Evolutionary conservation across 23 tunicate species (phyloP).

Genomic region (Styela clava): DNA sequence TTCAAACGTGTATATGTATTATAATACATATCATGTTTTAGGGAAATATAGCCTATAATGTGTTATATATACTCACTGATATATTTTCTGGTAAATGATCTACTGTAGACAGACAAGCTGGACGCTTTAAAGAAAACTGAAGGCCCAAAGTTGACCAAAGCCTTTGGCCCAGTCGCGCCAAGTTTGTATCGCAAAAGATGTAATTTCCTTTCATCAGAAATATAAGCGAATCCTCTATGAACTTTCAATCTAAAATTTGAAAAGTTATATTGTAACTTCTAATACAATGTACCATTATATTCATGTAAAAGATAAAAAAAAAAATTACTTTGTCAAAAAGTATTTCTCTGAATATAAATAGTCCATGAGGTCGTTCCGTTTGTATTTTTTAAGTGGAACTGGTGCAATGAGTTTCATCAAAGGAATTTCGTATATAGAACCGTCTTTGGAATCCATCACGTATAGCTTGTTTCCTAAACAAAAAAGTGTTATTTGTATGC

Average conservation of each 20-base stretch:
- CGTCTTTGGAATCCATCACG: not conserved
- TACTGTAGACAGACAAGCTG: slow-evolving; percentile 35
- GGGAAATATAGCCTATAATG: no score
- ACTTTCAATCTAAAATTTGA: slow-evolving; percentile 41
- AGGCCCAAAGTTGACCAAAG: slow-evolving; percentile 42
- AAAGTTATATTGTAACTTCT: no score
- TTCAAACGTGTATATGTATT: no score
- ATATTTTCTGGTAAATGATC: slow-evolving; percentile 1
- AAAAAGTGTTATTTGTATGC: not conserved
- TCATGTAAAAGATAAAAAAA: no score
- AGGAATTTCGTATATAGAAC: not conserved
- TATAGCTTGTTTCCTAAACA: not conserved
- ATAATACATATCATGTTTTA: no score
- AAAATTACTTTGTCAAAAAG: not conserved
- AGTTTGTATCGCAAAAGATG: slow-evolving; percentile 25
- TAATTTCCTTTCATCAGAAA: slow-evolving; percentile 15
- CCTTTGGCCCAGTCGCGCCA: slow-evolving; percentile 27
- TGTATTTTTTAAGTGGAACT: not conserved
- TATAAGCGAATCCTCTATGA: slow-evolving; percentile 21
- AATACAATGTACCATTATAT: no score
- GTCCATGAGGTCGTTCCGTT: not conserved
- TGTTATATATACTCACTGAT: slow-evolving; percentile 23
- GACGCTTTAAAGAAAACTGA: slow-evolving; percentile 29
- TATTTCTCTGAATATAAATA: not conserved
- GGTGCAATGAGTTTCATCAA: not conserved